Percentiles rank a stretch among this genome's conserved stretches.
Evolutionary conservation across 2,113 vertebrate genomes (phyloP).

Genomic region (Nansenia antarctica): DNA sequence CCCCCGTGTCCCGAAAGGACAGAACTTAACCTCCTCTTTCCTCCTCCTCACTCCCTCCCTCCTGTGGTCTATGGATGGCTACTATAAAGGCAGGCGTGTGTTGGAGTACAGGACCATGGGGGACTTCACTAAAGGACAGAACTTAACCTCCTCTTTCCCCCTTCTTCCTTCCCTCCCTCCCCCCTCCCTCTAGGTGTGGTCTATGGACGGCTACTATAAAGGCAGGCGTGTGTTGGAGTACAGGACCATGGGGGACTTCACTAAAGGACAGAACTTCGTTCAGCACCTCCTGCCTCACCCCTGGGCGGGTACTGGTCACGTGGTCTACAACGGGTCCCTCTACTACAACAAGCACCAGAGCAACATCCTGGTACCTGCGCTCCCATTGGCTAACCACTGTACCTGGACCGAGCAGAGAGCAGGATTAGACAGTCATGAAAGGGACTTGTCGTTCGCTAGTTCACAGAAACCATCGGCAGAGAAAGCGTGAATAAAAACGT

Average conservation of each 20-base stretch:
- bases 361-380: conserved; percentile 72
- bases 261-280: conserved; percentile 90
- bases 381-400: too few species aligned
- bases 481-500: too few species aligned
- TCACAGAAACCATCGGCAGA: too few species aligned
- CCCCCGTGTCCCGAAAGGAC: conserved; percentile 70
- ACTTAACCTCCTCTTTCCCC: conserved; percentile 67
- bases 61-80: conserved; percentile 84
- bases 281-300: conserved; percentile 84
- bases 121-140: conserved; percentile 82
- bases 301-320: conserved; percentile 79
- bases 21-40: conserved; percentile 73
- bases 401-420: too few species aligned
- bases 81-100: conserved; percentile 79
- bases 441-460: too few species aligned
- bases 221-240: conserved; percentile 89
- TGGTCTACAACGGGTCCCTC: conserved; percentile 77
- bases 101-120: conserved; percentile 80
- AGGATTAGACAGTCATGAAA: too few species aligned
- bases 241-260: conserved; percentile 87
- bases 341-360: conserved; percentile 79
- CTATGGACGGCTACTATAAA: conserved; percentile 94
- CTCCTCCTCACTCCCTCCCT: conserved; percentile 25
- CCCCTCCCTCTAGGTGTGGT: conserved; percentile 83
- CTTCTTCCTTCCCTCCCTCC: conserved; percentile 5